Percentiles rank a stretch among this genome's conserved stretches.
Evolutionary conservation across 2,888 invertebrate genomes (phyloP).

Genomic region (Deroplatys truncata): DNA sequence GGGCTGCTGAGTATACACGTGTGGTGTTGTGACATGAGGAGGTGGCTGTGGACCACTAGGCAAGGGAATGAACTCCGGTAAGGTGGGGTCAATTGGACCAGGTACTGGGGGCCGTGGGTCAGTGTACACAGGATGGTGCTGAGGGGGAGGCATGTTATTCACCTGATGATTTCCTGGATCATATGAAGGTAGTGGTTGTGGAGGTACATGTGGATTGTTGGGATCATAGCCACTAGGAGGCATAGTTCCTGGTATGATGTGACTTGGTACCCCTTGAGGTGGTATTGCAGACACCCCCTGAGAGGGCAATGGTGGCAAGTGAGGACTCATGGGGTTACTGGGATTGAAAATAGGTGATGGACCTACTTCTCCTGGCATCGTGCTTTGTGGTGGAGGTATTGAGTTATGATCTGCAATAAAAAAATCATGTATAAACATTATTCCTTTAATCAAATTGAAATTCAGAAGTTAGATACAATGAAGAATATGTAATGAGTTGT

Average conservation of each 20-base stretch:
- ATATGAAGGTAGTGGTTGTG: slow-evolving; percentile 20
- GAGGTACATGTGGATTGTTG: slow-evolving; percentile 27
- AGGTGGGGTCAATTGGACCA: slow-evolving; percentile 33
- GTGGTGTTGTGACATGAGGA: slow-evolving; percentile 25
- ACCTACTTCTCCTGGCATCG: slow-evolving; percentile 18
- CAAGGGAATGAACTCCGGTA: slow-evolving; percentile 29
- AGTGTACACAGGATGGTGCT: neutral
- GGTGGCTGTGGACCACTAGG: slow-evolving; percentile 20
- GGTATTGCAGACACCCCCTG: neutral
- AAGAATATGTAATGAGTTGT: no score
- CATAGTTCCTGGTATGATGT: no score
- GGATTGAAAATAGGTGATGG: slow-evolving; percentile 20
- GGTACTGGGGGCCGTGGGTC: slow-evolving; percentile 6
- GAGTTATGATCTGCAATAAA: slow-evolving; percentile 20
- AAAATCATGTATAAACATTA: neutral
- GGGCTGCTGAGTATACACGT: slow-evolving; percentile 31
- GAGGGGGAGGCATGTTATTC: neutral
- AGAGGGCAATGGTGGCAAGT: slow-evolving; percentile 5
- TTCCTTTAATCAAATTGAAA: neutral
- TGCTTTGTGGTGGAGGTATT: slow-evolving; percentile 18
- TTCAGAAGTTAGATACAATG: neutral
- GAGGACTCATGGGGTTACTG: slow-evolving; percentile 9
- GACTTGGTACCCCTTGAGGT: slow-evolving; percentile 29
- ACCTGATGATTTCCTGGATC: slow-evolving; percentile 13
- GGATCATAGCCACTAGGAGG: slow-evolving; percentile 21